These are phyloP conservation scores for Seriola dumerili DNA, from an alignment of 2,113 vertebrate genomes.

Conservation along the genomic window DNA sequence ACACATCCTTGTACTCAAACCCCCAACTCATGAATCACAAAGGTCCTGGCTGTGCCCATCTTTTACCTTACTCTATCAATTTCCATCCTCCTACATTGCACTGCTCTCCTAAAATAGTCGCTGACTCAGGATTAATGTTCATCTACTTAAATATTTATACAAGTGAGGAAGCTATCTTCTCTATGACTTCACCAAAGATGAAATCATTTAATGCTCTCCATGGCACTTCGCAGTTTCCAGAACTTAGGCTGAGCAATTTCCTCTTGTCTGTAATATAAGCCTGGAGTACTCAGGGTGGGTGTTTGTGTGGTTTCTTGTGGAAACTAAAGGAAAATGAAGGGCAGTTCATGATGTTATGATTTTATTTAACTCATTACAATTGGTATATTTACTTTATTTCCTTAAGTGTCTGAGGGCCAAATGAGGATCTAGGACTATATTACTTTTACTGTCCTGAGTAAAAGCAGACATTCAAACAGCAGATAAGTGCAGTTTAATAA, in stretches of 20 bases:
- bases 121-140: conserved; percentile 75
- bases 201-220: conserved; percentile 53
- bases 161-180: conserved; percentile 63
- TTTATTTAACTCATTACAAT: conserved; percentile 36
- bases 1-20: conserved; percentile 9
- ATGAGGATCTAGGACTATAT: conserved; percentile 20
- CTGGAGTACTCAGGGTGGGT: not conserved
- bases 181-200: conserved; percentile 48
- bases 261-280: conserved; percentile 7
- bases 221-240: conserved; percentile 30
- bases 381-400: conserved; percentile 3
- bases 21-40: not conserved
- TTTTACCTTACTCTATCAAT: conserved; percentile 24
- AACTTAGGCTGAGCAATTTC: not conserved
- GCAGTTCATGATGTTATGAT: not conserved
- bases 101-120: conserved; percentile 70
- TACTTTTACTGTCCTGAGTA: conserved; percentile 39
- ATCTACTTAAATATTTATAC: conserved; percentile 81
- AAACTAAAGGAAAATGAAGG: conserved; percentile 13
- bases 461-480: conserved; percentile 58
- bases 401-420: not conserved
- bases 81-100: conserved; percentile 23
- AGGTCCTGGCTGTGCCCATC: not conserved
- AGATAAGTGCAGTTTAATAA: conserved; percentile 66
- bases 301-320: not conserved